Percentiles rank a stretch among this genome's conserved stretches.
Conservation (phyloP, 2,797 vertebrate genomes). For the Peromyscus aztecus region DNA sequence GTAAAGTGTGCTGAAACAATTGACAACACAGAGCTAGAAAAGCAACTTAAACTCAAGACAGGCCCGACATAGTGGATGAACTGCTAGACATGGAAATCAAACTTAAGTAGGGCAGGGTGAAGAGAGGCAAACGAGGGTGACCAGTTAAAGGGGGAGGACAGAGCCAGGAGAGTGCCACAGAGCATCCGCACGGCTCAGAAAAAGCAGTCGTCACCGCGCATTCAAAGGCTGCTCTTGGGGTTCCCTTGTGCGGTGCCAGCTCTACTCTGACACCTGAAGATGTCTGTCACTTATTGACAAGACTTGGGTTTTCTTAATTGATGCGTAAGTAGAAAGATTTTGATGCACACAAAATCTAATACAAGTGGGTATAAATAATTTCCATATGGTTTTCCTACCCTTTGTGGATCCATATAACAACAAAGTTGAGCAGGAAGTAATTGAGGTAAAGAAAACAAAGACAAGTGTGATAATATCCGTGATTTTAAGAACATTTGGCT, state of each 20-base stretch:
- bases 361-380: not conserved
- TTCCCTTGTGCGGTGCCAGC: too few relatives aligned
- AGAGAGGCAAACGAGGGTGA: not conserved
- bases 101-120: not conserved
- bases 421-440: not conserved
- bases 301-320: not conserved
- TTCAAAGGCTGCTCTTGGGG: accelerated
- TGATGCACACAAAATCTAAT: not conserved
- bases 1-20: not conserved
- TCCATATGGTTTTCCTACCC: not conserved
- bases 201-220: not conserved
- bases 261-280: not conserved
- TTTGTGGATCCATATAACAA: not conserved
- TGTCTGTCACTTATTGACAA: not conserved
- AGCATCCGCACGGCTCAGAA: too few relatives aligned
- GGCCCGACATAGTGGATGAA: not conserved
- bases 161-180: too few relatives aligned
- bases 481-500: not conserved
- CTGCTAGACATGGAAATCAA: too few relatives aligned
- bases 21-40: too few relatives aligned
- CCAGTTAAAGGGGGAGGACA: not conserved
- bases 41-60: not conserved
- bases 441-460: not conserved
- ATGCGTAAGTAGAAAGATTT: not conserved
- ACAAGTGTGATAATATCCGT: not conserved